These are phyloP conservation scores for Cassiopea xamachana DNA, from an alignment of 30 jellyfish, hydroid and myxozoan species.

Conservation along the genomic window DNA sequence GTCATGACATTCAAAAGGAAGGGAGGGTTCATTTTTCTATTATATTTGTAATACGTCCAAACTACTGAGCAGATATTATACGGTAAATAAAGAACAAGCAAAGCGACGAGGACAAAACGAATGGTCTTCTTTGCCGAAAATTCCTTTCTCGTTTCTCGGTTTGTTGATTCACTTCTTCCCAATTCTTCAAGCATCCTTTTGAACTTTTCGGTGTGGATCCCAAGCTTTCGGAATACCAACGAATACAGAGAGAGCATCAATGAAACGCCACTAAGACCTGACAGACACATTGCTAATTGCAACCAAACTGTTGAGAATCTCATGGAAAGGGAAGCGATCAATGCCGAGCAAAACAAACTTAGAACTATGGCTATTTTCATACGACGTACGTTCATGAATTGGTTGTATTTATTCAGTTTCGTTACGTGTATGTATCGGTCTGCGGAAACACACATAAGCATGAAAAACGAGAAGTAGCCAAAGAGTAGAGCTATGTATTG, in stretches of 20 bases:
- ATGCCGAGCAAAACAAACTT: constrained; percentile 18
- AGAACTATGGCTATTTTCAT: background rate
- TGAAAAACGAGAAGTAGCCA: too few relatives aligned
- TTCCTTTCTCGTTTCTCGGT: constrained; percentile 6
- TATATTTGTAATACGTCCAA: constrained; percentile 25
- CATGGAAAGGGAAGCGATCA: background rate
- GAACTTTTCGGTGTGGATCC: too few relatives aligned
- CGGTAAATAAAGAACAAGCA: background rate
- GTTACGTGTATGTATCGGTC: too few relatives aligned
- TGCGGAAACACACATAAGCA: too few relatives aligned
- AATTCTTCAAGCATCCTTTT: too few relatives aligned
- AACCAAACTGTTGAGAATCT: background rate
- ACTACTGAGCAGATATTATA: background rate
- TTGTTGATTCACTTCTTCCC: too few relatives aligned
- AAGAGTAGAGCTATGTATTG: background rate
- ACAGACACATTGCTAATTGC: constrained; percentile 9
- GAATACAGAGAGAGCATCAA: constrained; percentile 20
- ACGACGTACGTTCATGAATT: constrained; percentile 36
- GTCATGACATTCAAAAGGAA: background rate
- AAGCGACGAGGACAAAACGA: constrained; percentile 38
- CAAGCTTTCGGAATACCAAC: background rate
- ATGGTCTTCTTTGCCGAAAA: constrained; percentile 52
- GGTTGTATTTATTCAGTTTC: background rate
- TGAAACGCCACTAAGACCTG: background rate
- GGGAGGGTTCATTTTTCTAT: background rate